Evolutionary conservation across 92 coral and sea anemone genomes (phyloP).

Genomic region (Heteractis magnifica): DNA sequence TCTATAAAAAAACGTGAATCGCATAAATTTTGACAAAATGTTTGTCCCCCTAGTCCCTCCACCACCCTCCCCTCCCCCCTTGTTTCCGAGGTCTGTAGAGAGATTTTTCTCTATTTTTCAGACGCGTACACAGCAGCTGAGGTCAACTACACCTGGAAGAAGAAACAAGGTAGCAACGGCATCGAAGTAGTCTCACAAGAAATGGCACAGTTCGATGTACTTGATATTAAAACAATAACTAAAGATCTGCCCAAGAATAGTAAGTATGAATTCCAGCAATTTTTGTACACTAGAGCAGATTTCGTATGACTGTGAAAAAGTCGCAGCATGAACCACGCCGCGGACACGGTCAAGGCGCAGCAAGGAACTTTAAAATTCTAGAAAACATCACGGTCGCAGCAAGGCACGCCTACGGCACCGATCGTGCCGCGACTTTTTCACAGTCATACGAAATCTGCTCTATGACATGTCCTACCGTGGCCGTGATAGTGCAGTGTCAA

Average conservation of each 20-base stretch:
- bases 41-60: background rate
- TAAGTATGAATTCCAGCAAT: background rate
- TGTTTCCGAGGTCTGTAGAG: no score
- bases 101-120: background rate
- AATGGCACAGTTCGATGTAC: slow-evolving; percentile 73
- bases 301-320: background rate
- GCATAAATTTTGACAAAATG: no score
- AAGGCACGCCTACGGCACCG: no score
- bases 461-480: no score
- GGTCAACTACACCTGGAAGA: slow-evolving; percentile 67
- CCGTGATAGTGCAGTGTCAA: no score
- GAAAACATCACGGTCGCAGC: no score
- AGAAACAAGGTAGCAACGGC: slow-evolving; percentile 48
- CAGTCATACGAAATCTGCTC: no score
- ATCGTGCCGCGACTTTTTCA: no score
- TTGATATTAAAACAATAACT: slow-evolving; percentile 42
- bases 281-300: background rate
- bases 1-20: no score
- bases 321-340: no score
- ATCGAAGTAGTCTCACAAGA: slow-evolving; percentile 68
- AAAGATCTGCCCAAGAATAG: slow-evolving; percentile 12
- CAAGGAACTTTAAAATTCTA: no score
- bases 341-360: no score
- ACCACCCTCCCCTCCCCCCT: background rate
- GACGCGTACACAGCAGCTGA: slow-evolving; percentile 75